Percentiles rank a stretch among this genome's conserved stretches.
phyloP scores from a whole-genome alignment of 37 sponge, comb jelly and placozoan species.

The Corticium candelabrum region DNA sequence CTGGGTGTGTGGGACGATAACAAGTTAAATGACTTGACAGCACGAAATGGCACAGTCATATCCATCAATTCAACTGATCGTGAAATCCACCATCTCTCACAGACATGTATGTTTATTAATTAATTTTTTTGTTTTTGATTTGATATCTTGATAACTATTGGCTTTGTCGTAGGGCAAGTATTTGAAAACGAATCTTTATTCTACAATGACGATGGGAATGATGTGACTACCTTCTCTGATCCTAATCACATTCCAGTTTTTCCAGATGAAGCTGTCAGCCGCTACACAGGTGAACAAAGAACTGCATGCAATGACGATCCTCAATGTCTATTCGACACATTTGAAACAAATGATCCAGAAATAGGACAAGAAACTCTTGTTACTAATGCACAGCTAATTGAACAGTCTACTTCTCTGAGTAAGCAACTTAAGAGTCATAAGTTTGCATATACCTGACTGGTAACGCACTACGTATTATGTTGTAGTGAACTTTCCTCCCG shows the following conservation, averaged over 20 bases:
- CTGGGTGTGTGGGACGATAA: too few species aligned
- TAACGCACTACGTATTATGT: too few species aligned
- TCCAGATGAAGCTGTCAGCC: slow-evolving; percentile 23
- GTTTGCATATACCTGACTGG: too few species aligned
- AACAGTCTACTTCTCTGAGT: too few species aligned
- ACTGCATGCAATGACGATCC: too few species aligned
- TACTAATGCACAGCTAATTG: too few species aligned
- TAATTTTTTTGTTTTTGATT: too few species aligned
- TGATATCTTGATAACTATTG: not conserved
- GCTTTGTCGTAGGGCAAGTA: slow-evolving; percentile 36
- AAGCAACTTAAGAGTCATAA: too few species aligned
- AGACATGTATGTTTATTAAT: too few species aligned
- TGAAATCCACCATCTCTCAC: slow-evolving; percentile 39
- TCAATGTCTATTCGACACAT: too few species aligned
- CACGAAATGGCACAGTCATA: slow-evolving; percentile 43
- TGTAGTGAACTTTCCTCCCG: slow-evolving; percentile 13
- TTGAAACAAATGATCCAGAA: slow-evolving; percentile 23
- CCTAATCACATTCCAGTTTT: slow-evolving; percentile 36
- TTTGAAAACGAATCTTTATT: slow-evolving; percentile 19
- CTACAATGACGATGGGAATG: slow-evolving; percentile 13
- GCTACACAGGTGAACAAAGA: too few species aligned
- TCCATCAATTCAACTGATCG: slow-evolving; percentile 24
- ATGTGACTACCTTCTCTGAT: slow-evolving; percentile 12
- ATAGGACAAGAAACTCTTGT: slow-evolving; percentile 26
- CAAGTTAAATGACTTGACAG: too few species aligned